These are phyloP conservation scores for Pomacea canaliculata DNA, from an alignment of 2,888 invertebrate genomes.

Conservation along the genomic window DNA sequence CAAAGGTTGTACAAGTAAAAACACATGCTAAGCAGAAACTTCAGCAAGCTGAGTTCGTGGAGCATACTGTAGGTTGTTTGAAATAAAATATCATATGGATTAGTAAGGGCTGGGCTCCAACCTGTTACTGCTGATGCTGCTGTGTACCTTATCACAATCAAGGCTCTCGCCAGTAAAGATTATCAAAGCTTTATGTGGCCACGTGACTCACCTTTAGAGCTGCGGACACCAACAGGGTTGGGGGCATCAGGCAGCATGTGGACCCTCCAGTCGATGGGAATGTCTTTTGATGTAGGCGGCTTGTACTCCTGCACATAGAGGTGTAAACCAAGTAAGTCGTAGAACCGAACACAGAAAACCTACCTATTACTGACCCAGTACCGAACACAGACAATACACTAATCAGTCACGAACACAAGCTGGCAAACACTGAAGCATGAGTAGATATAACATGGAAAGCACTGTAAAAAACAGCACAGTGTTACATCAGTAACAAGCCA, in stretches of 20 bases:
- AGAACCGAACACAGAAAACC: too few relatives aligned
- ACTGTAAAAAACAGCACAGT: too few relatives aligned
- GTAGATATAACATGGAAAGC: too few relatives aligned
- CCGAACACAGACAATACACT: too few relatives aligned
- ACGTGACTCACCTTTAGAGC: conserved; percentile 55
- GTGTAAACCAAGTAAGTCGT: not conserved
- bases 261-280: conserved; percentile 62
- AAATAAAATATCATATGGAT: conserved; percentile 1
- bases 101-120: not conserved
- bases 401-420: too few relatives aligned
- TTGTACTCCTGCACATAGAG: conserved; percentile 52
- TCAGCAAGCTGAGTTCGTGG: not conserved
- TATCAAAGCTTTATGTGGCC: not conserved
- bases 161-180: not conserved
- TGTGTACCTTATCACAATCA: too few relatives aligned
- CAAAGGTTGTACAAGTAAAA: not conserved
- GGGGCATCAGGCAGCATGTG: conserved; percentile 53
- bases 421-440: too few relatives aligned
- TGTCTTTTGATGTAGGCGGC: conserved; percentile 60
- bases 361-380: too few relatives aligned
- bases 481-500: too few relatives aligned
- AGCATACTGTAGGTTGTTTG: not conserved
- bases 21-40: not conserved
- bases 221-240: conserved; percentile 55
- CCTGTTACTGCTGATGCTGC: too few relatives aligned